Evolutionary conservation across 2,888 invertebrate genomes (phyloP).

Genomic region (Drosophila meridiana): DNA sequence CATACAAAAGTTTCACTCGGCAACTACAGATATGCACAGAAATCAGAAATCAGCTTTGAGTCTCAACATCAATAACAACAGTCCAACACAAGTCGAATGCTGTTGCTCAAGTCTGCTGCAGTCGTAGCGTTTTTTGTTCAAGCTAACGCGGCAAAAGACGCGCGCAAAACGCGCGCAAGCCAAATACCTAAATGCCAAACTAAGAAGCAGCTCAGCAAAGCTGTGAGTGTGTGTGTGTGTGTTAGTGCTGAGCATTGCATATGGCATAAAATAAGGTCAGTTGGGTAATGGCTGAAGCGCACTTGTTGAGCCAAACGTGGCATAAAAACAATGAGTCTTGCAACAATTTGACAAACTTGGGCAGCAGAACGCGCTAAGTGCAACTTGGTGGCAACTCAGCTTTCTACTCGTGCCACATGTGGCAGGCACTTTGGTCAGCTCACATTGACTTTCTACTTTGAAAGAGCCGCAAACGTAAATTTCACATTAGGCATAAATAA

Average conservation of each 20-base stretch:
- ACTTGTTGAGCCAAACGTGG: conserved; percentile 62
- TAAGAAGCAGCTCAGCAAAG: conserved; percentile 12
- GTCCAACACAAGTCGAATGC: conserved; percentile 31
- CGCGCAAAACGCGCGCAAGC: conserved; percentile 37
- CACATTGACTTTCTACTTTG: conserved; percentile 72
- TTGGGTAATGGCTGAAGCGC: conserved; percentile 67
- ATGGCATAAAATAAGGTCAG: conserved; percentile 70
- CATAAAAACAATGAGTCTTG: conserved; percentile 29
- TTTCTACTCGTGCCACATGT: conserved; percentile 60
- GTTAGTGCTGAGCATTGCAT: conserved; percentile 35
- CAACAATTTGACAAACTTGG: conserved; percentile 40
- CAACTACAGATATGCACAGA: conserved; percentile 24
- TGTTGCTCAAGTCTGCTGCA: conserved; percentile 31
- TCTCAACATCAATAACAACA: conserved; percentile 45
- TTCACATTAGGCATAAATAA: conserved; percentile 71
- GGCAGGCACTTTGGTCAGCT: conserved; percentile 45
- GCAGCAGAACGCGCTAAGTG: conserved; percentile 47
- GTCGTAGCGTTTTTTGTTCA: conserved; percentile 29
- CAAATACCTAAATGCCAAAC: conserved; percentile 43
- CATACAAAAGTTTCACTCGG: conserved; percentile 54
- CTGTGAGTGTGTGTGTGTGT: conserved; percentile 5
- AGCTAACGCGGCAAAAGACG: conserved; percentile 38
- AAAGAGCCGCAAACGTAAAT: conserved; percentile 64
- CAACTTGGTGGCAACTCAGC: conserved; percentile 39
- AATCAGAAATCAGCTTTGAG: conserved; percentile 54